Percentiles rank a stretch among this genome's conserved stretches.
Evolutionary conservation across 2,797 vertebrate genomes (phyloP).

Genomic region (Halcyon badia): DNA sequence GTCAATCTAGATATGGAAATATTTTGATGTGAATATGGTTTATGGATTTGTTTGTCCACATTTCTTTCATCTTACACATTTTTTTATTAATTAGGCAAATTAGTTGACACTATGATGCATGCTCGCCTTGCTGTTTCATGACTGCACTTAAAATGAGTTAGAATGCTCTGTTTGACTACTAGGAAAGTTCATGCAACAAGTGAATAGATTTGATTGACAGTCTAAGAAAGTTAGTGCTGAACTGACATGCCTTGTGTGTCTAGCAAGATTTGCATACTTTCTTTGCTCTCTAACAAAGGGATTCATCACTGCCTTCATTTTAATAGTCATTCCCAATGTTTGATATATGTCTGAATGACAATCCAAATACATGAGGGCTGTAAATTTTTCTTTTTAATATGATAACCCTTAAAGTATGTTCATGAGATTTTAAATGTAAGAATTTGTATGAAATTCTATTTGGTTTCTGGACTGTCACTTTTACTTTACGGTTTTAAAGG

Average conservation of each 20-base stretch:
- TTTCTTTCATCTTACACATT: neutral
- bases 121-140: neutral
- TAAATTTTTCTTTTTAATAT: conserved; percentile 22
- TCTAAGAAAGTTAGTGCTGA: neutral
- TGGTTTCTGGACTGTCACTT: neutral
- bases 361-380: neutral
- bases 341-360: neutral
- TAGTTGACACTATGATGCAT: neutral
- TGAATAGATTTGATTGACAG: conserved; percentile 40
- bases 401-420: neutral
- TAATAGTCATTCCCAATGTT: neutral
- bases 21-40: neutral
- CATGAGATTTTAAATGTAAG: neutral
- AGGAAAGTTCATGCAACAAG: neutral
- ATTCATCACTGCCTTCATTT: neutral
- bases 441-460: neutral
- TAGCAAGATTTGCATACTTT: neutral
- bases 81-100: neutral
- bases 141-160: neutral
- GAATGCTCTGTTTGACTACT: neutral
- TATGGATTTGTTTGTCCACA: neutral
- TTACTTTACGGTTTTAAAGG: neutral
- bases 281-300: conserved; percentile 18
- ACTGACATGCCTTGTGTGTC: conserved; percentile 17
- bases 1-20: neutral